Evolutionary conservation across 2,888 invertebrate species (phyloP), one percentile per base, ranked within the genome.

Genomic region (Malachius bipustulatus): DNA sequence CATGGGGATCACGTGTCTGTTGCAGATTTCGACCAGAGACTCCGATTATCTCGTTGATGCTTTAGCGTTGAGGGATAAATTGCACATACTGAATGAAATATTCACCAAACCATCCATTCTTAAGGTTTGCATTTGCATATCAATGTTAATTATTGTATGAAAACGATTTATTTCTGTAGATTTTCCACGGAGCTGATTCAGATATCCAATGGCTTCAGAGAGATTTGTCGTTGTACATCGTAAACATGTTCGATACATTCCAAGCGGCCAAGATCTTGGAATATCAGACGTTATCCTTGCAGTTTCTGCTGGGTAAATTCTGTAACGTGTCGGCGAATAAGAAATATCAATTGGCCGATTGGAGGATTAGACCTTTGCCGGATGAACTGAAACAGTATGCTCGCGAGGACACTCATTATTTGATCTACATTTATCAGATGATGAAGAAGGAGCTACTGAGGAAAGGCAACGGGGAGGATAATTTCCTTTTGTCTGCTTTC

Each of bases 201-300:
- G 97, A 98, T 56, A 70, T 98, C 11, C 65, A 77, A 16, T 98
- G 98, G 97, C 64, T 98, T 16, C 98, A 98, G 60, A 70, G 91
- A 10, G 98, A 99, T 68, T 76, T 97, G 36, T 85, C 91, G 0
- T 57, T 98, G 2, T 98, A 98, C 57, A 64, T 98, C 2, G 94
- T 98, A 1, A 94, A 96, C 47, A 74, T 98, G 77, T 96, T 98
- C 58, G 98, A 98, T 60, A 98, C 97, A 0, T 77, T 88, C 55
- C 80, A 83, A 55, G 96, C 94, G 0, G 80, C 89, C 0, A 75
- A 79, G 44, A 66, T 74, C 2, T 66, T 97, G 1, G 71, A 73
- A 14, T 67, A 82, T 41, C 65, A 76, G 0, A 72, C 76, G 10
- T 65, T 81, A 2, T 88, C 90, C 3, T 65, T 89, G 32, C 79